Conservation (phyloP, 2,797 vertebrate genomes). For the Streptopelia turtur region DNA sequence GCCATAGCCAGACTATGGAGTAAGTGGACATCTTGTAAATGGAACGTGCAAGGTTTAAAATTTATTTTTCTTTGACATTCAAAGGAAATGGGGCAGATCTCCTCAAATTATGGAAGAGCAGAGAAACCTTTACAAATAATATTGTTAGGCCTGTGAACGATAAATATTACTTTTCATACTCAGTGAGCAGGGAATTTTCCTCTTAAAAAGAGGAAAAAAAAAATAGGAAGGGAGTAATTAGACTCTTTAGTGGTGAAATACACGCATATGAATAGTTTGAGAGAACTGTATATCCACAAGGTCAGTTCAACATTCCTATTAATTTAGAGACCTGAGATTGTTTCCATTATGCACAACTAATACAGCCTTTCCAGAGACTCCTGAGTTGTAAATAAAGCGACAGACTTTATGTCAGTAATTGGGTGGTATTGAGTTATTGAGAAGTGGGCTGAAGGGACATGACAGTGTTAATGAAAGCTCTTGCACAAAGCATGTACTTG, state of each 20-base stretch:
- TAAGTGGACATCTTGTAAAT: neutral
- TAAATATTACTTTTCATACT: conserved; percentile 33
- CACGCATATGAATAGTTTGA: neutral
- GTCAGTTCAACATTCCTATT: conserved; percentile 34
- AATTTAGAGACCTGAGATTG: conserved; percentile 27
- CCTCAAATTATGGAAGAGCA: conserved; percentile 27
- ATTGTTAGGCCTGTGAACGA: neutral
- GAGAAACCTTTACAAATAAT: conserved; percentile 28
- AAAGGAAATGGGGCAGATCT: conserved; percentile 39
- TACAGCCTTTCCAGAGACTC: conserved; percentile 4
- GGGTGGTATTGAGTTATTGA: conserved; percentile 51
- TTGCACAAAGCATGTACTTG: neutral
- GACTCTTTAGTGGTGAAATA: neutral
- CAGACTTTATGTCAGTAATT: conserved; percentile 57
- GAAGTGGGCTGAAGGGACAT: conserved; percentile 18
- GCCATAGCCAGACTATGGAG: neutral
- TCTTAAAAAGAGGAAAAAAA: neutral
- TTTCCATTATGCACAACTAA: conserved; percentile 40
- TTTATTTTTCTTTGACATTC: conserved; percentile 52
- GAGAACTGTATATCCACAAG: conserved; percentile 18
- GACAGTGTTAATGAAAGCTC: conserved; percentile 40
- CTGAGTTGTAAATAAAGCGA: conserved; percentile 57
- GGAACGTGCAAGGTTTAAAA: neutral
- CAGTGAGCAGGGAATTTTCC: neutral
- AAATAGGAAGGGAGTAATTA: neutral